Conservation (phyloP, 1,140 invertebrate genomes). For the Calosoma granatense region DNA sequence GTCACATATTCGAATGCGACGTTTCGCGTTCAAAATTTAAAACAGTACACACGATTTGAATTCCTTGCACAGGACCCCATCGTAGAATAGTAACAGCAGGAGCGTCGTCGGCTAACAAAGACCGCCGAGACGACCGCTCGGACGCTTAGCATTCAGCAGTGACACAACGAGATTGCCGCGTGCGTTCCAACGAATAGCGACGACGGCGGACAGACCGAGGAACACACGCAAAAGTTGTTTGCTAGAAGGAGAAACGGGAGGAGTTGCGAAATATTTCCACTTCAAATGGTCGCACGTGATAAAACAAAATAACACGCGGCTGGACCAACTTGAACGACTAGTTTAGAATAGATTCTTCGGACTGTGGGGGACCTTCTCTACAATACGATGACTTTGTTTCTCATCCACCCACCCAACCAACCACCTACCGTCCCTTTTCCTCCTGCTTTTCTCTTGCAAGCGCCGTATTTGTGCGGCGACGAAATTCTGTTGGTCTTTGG, state of each 20-base stretch:
- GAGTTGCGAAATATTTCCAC: slow-evolving; percentile 20
- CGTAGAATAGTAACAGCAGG: not conserved
- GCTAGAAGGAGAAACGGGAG: slow-evolving; percentile 16
- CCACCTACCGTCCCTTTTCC: no score
- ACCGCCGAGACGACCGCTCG: not conserved
- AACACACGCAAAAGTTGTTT: slow-evolving; percentile 15
- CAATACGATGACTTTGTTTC: no score
- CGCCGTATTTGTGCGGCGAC: no score
- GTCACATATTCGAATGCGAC: slow-evolving; percentile 1
- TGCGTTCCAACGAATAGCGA: not conserved
- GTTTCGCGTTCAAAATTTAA: not conserved
- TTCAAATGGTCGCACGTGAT: slow-evolving; percentile 26
- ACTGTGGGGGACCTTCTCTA: slow-evolving; percentile 18
- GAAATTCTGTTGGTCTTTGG: no score
- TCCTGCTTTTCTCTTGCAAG: no score
- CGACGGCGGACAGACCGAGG: slow-evolving; percentile 12
- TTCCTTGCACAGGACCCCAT: not conserved
- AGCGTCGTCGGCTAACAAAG: not conserved
- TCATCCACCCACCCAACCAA: no score
- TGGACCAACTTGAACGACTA: not conserved
- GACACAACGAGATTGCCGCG: not conserved
- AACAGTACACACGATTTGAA: slow-evolving; percentile 1
- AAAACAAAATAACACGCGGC: slow-evolving; percentile 25
- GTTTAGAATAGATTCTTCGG: slow-evolving; percentile 24
- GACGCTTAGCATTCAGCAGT: not conserved